Evolutionary conservation across 2,888 invertebrate species (phyloP), one percentile per base, ranked within the genome.

Genomic region (Meloe dianella): DNA sequence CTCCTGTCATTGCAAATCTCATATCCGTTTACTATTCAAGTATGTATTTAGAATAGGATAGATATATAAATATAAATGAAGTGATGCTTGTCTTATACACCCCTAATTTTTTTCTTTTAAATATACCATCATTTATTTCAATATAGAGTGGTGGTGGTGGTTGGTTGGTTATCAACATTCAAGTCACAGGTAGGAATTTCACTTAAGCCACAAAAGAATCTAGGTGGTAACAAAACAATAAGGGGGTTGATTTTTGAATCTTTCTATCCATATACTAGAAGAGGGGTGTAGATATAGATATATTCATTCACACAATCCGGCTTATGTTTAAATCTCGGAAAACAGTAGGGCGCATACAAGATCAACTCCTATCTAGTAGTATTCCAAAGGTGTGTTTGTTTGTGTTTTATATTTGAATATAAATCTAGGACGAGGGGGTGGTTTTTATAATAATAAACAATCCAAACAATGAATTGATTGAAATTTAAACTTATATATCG

Each of bases 1-100:
- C 68, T 68, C 68, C 68, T 65, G 68, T 64, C 67, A 67, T 51
- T 64, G 67, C 64, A 58, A 65, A 68, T 54, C 68, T 65, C 68
- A 68, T 68, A 64, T 68, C 68, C 67, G 67, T 62, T 57, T 20
- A 7, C 60, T 20, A 47, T 47, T 47, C 47, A 47, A 41, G 17
- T 3, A 41, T 41, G 5, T 41, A 6, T 41, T 47, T 41, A 20
- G 20, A 47, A 17, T 47, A 47, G 8, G 17, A 47, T 20, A 17
- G 47, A 47, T 7, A 9, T 3, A 5, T 6, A 14, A 41, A 41
- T 4, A 7, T 6, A 17, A 41, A 38, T n/a, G n/a, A 3, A 27
- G 27, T 27, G 27, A 4, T 27, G 27, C 2, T 27, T 27, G 2
- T 27, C 27, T 12, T 35, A 4, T 35, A 35, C 35, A 35, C 57